These are phyloP conservation scores for Phalangium opilio DNA, from an alignment of 2,888 invertebrate genomes.

Conservation along the genomic window DNA sequence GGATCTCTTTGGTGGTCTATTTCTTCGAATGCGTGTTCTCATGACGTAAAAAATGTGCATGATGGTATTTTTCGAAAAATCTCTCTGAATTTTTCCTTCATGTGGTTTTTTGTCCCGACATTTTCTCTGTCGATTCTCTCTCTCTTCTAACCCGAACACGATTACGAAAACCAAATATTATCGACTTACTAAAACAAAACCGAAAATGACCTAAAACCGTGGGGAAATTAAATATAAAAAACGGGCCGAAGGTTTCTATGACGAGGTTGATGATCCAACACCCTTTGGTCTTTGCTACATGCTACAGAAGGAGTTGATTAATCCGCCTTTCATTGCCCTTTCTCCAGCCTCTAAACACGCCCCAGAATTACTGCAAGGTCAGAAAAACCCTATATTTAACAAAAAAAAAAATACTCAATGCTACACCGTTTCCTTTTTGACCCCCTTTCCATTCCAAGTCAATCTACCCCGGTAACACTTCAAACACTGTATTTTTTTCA, in stretches of 20 bases:
- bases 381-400: neutral
- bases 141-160: neutral
- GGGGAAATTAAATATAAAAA: too few relatives aligned
- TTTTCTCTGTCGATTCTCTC: neutral
- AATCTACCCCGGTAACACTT: too few relatives aligned
- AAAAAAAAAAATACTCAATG: too few relatives aligned
- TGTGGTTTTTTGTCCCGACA: neutral
- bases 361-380: slow-evolving; percentile 8
- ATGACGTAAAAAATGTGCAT: too few relatives aligned
- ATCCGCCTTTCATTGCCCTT: slow-evolving; percentile 22
- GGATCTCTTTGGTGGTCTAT: too few relatives aligned
- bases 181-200: neutral
- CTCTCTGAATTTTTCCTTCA: neutral
- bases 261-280: slow-evolving; percentile 16
- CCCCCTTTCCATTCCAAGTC: too few relatives aligned
- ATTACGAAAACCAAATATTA: neutral
- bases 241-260: neutral
- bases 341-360: slow-evolving; percentile 18
- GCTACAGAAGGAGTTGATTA: slow-evolving; percentile 22
- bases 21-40: too few relatives aligned
- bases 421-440: too few relatives aligned
- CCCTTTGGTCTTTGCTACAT: slow-evolving; percentile 23
- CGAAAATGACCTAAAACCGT: neutral
- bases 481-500: too few relatives aligned
- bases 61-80: neutral